Conservation (phyloP, 2,797 vertebrate species). For the Sebastes dallii region DNA sequence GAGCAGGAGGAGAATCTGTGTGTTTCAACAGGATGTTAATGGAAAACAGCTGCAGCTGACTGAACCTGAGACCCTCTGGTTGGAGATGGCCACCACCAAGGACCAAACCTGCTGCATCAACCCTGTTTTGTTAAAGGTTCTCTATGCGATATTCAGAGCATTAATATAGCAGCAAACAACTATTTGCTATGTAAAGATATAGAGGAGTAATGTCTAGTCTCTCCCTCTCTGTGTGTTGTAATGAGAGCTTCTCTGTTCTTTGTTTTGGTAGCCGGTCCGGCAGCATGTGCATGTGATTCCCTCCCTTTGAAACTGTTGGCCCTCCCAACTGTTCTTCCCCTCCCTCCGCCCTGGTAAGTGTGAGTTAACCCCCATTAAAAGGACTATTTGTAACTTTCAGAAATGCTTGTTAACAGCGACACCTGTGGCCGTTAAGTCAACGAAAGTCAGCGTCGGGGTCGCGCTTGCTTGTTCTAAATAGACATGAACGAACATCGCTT, state of each 20-base stretch:
- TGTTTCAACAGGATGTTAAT: background rate
- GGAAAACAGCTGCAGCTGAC: constrained; percentile 6
- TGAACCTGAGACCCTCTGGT: background rate
- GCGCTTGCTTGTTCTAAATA: too few relatives aligned
- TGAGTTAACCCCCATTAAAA: background rate
- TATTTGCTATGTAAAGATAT: background rate
- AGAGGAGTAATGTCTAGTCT: background rate
- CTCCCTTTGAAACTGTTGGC: background rate
- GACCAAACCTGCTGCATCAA: background rate
- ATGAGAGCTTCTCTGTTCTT: background rate
- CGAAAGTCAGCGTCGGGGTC: too few relatives aligned
- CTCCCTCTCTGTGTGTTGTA: background rate
- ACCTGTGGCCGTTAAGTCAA: too few relatives aligned
- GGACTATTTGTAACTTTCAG: too few relatives aligned
- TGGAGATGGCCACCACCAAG: background rate
- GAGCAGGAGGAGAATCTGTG: background rate
- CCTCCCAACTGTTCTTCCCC: background rate
- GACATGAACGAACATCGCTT: too few relatives aligned
- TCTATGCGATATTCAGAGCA: background rate
- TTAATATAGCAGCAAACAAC: background rate
- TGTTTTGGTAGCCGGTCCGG: background rate
- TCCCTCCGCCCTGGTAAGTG: background rate
- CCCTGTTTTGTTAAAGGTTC: background rate
- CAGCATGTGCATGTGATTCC: background rate
- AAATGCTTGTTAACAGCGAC: too few relatives aligned